These are phyloP conservation scores for Ennomos quercinarius DNA, from an alignment of 2,888 invertebrate genomes.

Conservation along the genomic window DNA sequence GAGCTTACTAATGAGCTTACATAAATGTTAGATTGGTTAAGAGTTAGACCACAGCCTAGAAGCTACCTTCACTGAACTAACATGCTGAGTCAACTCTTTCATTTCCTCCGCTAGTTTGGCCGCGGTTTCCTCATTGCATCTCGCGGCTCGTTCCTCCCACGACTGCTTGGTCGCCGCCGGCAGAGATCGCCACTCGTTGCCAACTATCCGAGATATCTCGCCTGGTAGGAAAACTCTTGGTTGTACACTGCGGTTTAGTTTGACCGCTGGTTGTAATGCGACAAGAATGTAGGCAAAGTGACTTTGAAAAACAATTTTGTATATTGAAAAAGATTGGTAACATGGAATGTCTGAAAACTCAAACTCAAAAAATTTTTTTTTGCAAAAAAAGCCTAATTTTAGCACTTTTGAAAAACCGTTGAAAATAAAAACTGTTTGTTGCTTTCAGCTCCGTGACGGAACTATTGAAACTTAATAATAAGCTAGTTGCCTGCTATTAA, in stretches of 20 bases:
- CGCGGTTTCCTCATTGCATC: slow-evolving; percentile 94
- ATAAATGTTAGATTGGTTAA: too few species aligned
- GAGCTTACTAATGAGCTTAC: too few species aligned
- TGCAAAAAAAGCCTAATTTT: too few species aligned
- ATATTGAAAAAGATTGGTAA: too few species aligned
- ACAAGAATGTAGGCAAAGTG: slow-evolving; percentile 3
- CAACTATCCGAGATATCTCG: slow-evolving; percentile 90
- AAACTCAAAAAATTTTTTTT: too few species aligned
- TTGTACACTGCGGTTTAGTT: too few species aligned
- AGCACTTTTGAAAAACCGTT: too few species aligned
- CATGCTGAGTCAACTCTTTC: slow-evolving; percentile 73
- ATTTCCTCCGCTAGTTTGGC: slow-evolving; percentile 86
- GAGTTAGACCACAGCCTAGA: background rate
- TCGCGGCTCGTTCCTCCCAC: slow-evolving; percentile 97
- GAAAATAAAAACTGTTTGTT: too few species aligned
- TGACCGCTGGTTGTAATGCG: slow-evolving; percentile 3
- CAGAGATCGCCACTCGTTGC: slow-evolving; percentile 97
- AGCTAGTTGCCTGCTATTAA: too few species aligned
- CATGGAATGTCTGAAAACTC: too few species aligned
- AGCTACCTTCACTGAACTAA: slow-evolving; percentile 51
- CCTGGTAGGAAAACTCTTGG: slow-evolving; percentile 52
- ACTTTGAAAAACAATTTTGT: background rate
- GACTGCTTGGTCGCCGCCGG: slow-evolving; percentile 94
- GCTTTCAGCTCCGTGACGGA: too few species aligned
- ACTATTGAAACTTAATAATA: too few species aligned